phyloP scores from a whole-genome alignment of 2,888 invertebrate species.

The Venustoraphidia nigricollis region DNA sequence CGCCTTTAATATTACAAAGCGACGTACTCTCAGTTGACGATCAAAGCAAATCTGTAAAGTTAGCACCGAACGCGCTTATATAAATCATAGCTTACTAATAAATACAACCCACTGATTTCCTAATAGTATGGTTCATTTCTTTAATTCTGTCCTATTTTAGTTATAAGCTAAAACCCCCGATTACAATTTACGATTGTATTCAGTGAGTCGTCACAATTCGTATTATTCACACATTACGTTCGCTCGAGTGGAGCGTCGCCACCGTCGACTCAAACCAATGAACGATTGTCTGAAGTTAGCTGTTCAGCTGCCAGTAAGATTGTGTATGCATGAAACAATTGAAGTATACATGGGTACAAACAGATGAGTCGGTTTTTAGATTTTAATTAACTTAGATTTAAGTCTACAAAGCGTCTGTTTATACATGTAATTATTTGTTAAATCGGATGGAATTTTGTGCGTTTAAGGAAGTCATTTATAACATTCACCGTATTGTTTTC shows the following conservation, averaged over 20 bases:
- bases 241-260: background rate
- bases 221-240: constrained; percentile 1
- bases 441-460: constrained; percentile 2
- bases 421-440: constrained; percentile 1
- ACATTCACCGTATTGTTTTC: too few relatives aligned
- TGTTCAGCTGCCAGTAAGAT: background rate
- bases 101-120: background rate
- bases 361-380: constrained; percentile 1
- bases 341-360: background rate
- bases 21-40: too few relatives aligned
- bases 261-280: too few relatives aligned
- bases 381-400: constrained; percentile 2
- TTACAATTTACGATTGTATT: background rate
- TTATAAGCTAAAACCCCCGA: background rate
- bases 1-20: too few relatives aligned
- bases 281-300: too few relatives aligned
- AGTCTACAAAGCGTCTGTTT: background rate
- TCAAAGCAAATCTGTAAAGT: too few relatives aligned
- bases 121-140: constrained; percentile 7
- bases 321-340: background rate
- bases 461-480: too few relatives aligned
- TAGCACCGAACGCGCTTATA: too few relatives aligned
- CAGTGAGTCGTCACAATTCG: background rate
- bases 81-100: too few relatives aligned
- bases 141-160: constrained; percentile 2